These are phyloP conservation scores for Cassiopea xamachana DNA, from an alignment of 30 jellyfish, hydroid and myxozoan genomes.

Conservation along the genomic window DNA sequence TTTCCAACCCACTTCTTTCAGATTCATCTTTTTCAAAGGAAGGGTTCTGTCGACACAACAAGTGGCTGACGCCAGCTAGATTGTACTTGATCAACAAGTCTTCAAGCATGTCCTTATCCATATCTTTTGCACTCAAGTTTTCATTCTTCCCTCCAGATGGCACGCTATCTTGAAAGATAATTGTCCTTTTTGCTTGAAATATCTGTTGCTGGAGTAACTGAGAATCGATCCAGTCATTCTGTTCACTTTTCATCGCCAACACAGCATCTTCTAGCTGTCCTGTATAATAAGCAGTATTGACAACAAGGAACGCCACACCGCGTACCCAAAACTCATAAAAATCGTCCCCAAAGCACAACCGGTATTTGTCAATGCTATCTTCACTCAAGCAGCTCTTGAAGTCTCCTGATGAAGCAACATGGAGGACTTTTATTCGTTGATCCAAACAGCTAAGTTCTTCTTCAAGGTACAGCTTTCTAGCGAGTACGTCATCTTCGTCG, in stretches of 20 bases:
- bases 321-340: constrained; percentile 85
- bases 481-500: background rate
- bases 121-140: background rate
- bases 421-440: constrained; percentile 42
- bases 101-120: background rate
- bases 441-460: constrained; percentile 20
- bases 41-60: constrained; percentile 46
- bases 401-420: constrained; percentile 57
- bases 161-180: constrained; percentile 52
- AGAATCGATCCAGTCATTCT: constrained; percentile 75
- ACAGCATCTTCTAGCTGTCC: constrained; percentile 15
- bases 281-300: constrained; percentile 45
- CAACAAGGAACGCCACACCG: constrained; percentile 69
- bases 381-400: constrained; percentile 17
- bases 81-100: constrained; percentile 31
- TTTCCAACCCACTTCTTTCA: background rate
- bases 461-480: constrained; percentile 24
- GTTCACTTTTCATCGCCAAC: constrained; percentile 29
- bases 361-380: constrained; percentile 43
- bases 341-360: constrained; percentile 66
- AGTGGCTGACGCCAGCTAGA: constrained; percentile 68
- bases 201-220: constrained; percentile 75
- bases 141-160: background rate
- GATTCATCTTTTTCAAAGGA: background rate
- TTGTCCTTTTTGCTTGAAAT: constrained; percentile 55